These are phyloP conservation scores for Notocelia uddmanniana DNA, from an alignment of 2,888 invertebrate species.

Conservation along the genomic window DNA sequence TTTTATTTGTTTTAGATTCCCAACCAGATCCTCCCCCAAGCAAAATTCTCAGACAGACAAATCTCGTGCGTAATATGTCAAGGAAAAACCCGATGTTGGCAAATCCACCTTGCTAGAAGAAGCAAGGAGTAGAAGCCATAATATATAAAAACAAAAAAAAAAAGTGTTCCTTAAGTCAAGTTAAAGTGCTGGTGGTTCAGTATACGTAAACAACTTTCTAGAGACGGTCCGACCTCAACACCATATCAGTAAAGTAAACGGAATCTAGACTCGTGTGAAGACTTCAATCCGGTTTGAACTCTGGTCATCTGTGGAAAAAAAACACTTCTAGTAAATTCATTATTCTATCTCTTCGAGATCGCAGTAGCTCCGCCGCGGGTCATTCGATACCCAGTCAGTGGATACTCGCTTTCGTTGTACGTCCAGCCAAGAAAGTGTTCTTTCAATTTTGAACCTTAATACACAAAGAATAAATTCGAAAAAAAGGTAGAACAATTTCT, in stretches of 20 bases:
- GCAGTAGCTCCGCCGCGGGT: slow-evolving; percentile 40
- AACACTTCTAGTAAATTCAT: slow-evolving; percentile 18
- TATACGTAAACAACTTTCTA: slow-evolving; percentile 1
- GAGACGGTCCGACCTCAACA: neutral
- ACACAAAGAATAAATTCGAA: too few relatives aligned
- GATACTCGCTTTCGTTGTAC: slow-evolving; percentile 38
- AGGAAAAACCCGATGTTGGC: too few relatives aligned
- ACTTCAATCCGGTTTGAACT: neutral
- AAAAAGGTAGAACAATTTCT: too few relatives aligned
- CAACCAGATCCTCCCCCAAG: too few relatives aligned
- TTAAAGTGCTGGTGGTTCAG: neutral
- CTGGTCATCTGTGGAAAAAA: neutral
- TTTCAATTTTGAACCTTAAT: too few relatives aligned
- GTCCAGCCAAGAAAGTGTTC: neutral
- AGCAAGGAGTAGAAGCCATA: too few relatives aligned
- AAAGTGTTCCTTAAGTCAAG: too few relatives aligned
- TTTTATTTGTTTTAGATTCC: too few relatives aligned
- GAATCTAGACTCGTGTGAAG: neutral
- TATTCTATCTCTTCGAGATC: slow-evolving; percentile 27
- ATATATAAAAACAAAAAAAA: neutral
- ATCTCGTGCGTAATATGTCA: too few relatives aligned
- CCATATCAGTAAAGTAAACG: neutral
- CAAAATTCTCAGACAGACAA: too few relatives aligned
- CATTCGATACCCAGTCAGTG: slow-evolving; percentile 38
- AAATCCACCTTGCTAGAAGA: too few relatives aligned